Evolutionary conservation across 2,113 vertebrate genomes (phyloP).

Genomic region (Eptesicus fuscus): DNA sequence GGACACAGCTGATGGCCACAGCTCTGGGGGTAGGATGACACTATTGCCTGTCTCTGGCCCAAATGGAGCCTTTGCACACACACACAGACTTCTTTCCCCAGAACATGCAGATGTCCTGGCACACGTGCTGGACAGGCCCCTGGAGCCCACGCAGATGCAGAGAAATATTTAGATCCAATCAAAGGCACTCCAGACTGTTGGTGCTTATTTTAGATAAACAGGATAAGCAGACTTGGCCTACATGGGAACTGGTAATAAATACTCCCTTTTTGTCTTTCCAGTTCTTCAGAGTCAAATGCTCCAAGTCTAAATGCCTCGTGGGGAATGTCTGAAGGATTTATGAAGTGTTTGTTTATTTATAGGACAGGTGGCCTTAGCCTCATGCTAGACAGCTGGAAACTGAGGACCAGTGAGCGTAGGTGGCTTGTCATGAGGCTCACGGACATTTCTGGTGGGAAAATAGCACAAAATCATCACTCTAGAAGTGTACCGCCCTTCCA

Average conservation of each 20-base stretch:
- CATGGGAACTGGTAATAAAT: constrained; percentile 35
- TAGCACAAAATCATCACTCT: neutral
- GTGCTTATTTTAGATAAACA: constrained; percentile 51
- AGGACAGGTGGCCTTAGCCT: neutral
- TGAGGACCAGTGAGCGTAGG: neutral
- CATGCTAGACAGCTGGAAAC: neutral
- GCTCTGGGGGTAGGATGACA: neutral
- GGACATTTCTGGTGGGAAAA: neutral
- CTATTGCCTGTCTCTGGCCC: neutral
- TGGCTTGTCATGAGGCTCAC: neutral
- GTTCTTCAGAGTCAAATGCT: constrained; percentile 30
- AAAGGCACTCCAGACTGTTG: constrained; percentile 48
- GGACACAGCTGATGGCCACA: neutral
- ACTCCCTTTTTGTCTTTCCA: constrained; percentile 21
- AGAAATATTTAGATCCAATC: constrained; percentile 47
- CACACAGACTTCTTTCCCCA: neutral
- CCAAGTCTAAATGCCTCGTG: neutral
- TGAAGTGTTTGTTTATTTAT: neutral
- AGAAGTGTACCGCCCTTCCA: neutral
- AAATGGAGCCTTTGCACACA: neutral
- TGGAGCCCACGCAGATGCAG: constrained; percentile 25
- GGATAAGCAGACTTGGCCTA: constrained; percentile 30
- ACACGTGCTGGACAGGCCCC: neutral
- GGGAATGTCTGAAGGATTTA: neutral
- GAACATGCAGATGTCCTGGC: neutral